phyloP scores from a whole-genome alignment of 2,113 vertebrate species.

The Reinhardtius hippoglossoides region DNA sequence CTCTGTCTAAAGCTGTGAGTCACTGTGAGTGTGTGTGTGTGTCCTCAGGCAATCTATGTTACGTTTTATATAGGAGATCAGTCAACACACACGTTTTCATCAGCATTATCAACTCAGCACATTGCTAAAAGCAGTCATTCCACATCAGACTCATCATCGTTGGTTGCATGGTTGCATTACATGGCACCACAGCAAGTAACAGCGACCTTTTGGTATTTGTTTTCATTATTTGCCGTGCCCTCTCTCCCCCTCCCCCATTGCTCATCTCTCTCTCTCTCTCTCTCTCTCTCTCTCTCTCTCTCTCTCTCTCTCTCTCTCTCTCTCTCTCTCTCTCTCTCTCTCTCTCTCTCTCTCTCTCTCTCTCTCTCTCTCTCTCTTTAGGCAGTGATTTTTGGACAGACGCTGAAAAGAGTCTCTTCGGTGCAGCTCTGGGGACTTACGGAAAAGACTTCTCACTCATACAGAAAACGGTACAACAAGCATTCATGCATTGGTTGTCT shows the following conservation, averaged over 20 bases:
- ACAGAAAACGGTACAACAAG: constrained; percentile 77
- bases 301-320: too few relatives aligned
- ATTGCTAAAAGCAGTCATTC: neutral
- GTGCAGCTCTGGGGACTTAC: constrained; percentile 65
- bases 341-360: neutral
- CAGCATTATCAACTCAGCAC: neutral
- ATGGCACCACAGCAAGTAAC: neutral
- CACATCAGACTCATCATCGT: neutral
- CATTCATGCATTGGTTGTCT: neutral
- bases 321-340: too few relatives aligned
- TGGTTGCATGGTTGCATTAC: neutral
- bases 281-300: too few relatives aligned
- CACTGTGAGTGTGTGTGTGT: neutral
- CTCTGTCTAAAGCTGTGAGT: neutral
- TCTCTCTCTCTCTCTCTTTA: constrained; percentile 32
- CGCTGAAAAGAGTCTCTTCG: constrained; percentile 78
- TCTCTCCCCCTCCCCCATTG: neutral
- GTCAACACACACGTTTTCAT: too few relatives aligned
- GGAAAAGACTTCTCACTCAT: constrained; percentile 83
- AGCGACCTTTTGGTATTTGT: neutral
- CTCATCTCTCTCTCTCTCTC: too few relatives aligned
- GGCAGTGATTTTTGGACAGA: constrained; percentile 82
- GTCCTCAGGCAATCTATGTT: neutral
- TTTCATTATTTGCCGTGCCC: neutral
- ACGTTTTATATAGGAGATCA: neutral